Evolutionary conservation across 2,113 vertebrate species (phyloP), one percentile per base, ranked within the genome.

Genomic region (Mastomys natalensis): DNA sequence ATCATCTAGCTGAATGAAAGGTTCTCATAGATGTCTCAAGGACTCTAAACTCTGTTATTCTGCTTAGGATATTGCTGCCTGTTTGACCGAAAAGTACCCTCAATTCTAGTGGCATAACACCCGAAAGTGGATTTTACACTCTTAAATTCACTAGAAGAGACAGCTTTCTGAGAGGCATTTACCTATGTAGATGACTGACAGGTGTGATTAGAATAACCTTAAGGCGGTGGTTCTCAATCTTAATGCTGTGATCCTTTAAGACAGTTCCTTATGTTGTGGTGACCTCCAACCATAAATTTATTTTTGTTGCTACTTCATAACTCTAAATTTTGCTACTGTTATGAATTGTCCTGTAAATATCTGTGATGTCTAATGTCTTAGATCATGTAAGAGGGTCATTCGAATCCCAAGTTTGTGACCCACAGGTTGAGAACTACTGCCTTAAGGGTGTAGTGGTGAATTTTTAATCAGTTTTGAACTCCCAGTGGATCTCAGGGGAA

Each of bases 11-110:
- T 93, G 16, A 48, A 4, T 95, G 9, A 48, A 4, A 64, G 43
- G 34, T 90, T 96, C 40, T 72, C 10, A 31, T 11, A 66, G 37
- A 43, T 81, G 15, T 93, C 64, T 90, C 55, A 87, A 92, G 82
- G n/a, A 31, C 37, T 55, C n/a, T 21, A 48, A 21, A n/a, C 62
- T 91, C 10, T 16, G 7, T 51, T 76, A 40, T n/a, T 24, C 55
- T 58, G 34, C 34, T 92, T 3, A 45, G 37, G 80, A 29, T 55
- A 17, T 43, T 70, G 8, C 66, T 93, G 70, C 26, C 12, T 60
- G 12, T 93, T 87, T 40, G 80, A 81, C 48, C 15, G 89, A 76
- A 64, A 9, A 1, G 7, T 89, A 66, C 29, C 17, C 19, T 15
- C 34, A 26, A 31, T 87, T 91, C 66, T 7, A 51, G 1, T 85